These are phyloP conservation scores for Hormaphis cornu DNA, from an alignment of 1,140 invertebrate genomes.

Conservation along the genomic window DNA sequence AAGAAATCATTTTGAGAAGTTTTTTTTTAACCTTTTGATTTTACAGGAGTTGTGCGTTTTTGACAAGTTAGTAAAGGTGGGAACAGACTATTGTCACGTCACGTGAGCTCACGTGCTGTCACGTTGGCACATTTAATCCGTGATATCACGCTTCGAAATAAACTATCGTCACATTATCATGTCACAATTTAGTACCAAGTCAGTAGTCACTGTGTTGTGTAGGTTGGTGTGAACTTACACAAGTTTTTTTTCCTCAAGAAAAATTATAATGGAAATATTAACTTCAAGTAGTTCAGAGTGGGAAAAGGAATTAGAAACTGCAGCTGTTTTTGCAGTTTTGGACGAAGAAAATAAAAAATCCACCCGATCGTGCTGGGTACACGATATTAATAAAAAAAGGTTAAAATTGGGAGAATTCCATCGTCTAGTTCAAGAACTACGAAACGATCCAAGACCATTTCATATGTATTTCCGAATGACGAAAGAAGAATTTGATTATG, in stretches of 20 bases:
- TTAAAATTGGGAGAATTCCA: neutral
- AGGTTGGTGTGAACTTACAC: no score
- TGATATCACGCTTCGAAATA: constrained; percentile 2
- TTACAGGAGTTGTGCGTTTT: no score
- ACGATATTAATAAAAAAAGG: neutral
- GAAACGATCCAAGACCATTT: constrained; percentile 13
- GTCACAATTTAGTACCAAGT: neutral
- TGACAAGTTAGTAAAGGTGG: neutral
- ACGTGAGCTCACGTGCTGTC: neutral
- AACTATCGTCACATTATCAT: neutral
- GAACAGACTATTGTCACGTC: neutral
- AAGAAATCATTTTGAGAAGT: no score
- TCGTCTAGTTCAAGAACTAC: neutral
- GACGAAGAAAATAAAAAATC: neutral
- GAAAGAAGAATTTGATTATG: neutral
- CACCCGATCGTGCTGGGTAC: neutral
- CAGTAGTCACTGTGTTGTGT: neutral
- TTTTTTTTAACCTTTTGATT: no score
- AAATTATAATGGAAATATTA: neutral
- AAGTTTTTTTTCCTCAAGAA: neutral
- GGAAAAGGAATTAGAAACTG: neutral
- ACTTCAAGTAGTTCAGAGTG: neutral
- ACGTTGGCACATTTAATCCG: neutral
- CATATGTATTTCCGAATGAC: constrained; percentile 7
- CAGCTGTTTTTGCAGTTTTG: neutral